phyloP scores from a whole-genome alignment of 2,888 invertebrate genomes.

The Sphaerophoria taeniata region DNA sequence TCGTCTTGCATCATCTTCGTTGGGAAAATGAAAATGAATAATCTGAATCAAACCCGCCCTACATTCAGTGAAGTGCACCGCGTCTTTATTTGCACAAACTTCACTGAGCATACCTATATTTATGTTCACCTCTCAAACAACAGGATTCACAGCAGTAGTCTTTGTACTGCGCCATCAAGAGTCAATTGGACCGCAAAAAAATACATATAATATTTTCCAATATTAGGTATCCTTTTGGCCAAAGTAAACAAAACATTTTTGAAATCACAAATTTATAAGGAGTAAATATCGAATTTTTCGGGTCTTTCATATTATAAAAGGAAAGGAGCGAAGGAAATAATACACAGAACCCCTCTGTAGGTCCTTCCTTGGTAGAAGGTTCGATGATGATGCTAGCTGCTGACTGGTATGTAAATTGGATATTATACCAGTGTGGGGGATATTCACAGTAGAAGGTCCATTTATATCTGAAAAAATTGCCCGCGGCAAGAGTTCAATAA shows the following conservation, averaged over 20 bases:
- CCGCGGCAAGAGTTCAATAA: slow-evolving; percentile 68
- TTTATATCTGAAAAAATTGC: slow-evolving; percentile 60
- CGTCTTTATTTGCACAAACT: slow-evolving; percentile 51
- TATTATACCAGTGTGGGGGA: slow-evolving; percentile 13
- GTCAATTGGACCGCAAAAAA: slow-evolving; percentile 63
- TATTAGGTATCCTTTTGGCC: slow-evolving; percentile 66
- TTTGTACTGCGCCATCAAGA: slow-evolving; percentile 5
- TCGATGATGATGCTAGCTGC: slow-evolving; percentile 45
- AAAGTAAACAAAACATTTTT: slow-evolving; percentile 73
- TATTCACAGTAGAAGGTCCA: slow-evolving; percentile 61
- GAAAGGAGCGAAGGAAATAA: neutral
- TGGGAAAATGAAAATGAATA: neutral
- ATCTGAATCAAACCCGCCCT: neutral
- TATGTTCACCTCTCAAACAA: too few species aligned
- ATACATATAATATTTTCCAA: slow-evolving; percentile 66
- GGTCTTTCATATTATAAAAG: slow-evolving; percentile 36
- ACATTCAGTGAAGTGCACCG: slow-evolving; percentile 41
- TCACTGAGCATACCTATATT: slow-evolving; percentile 23
- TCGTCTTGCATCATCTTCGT: slow-evolving; percentile 32
- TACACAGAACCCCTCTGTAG: too few species aligned
- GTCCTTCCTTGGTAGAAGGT: slow-evolving; percentile 27
- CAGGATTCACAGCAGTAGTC: slow-evolving; percentile 36
- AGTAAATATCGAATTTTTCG: slow-evolving; percentile 72
- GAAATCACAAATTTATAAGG: slow-evolving; percentile 71
- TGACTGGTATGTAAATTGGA: slow-evolving; percentile 53